Evolutionary conservation across 2,888 invertebrate genomes (phyloP).

Genomic region (Patella ulyssiponensis): DNA sequence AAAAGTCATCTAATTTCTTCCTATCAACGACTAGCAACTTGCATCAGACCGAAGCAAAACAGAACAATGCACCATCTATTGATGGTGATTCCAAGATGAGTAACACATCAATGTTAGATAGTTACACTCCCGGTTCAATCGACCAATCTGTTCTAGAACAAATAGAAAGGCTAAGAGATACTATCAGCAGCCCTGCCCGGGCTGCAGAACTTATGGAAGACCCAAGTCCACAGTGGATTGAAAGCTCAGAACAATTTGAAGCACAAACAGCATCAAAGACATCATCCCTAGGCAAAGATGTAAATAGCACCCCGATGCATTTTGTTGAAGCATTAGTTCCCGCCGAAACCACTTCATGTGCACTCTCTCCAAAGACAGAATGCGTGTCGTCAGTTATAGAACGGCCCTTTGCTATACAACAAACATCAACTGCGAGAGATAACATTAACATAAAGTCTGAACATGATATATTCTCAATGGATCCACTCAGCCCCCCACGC

Average conservation of each 20-base stretch:
- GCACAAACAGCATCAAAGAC: neutral
- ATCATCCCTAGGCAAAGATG: neutral
- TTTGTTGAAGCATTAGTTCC: conserved; percentile 1
- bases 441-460: neutral
- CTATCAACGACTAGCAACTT: conserved; percentile 8
- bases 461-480: neutral
- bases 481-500: neutral
- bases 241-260: neutral
- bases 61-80: neutral
- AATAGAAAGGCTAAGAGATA: conserved; percentile 14
- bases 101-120: conserved; percentile 12
- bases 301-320: neutral
- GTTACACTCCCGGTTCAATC: neutral
- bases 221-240: conserved; percentile 1
- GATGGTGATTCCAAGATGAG: neutral
- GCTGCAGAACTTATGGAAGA: conserved; percentile 3
- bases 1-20: neutral
- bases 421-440: neutral
- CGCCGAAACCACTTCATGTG: neutral
- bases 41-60: neutral
- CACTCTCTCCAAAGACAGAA: neutral
- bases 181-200: conserved; percentile 13
- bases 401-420: neutral
- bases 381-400: neutral
- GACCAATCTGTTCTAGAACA: conserved; percentile 16